phyloP scores from a whole-genome alignment of 35 echinoderm and acorn worm genomes.

The Apostichopus japonicus region DNA sequence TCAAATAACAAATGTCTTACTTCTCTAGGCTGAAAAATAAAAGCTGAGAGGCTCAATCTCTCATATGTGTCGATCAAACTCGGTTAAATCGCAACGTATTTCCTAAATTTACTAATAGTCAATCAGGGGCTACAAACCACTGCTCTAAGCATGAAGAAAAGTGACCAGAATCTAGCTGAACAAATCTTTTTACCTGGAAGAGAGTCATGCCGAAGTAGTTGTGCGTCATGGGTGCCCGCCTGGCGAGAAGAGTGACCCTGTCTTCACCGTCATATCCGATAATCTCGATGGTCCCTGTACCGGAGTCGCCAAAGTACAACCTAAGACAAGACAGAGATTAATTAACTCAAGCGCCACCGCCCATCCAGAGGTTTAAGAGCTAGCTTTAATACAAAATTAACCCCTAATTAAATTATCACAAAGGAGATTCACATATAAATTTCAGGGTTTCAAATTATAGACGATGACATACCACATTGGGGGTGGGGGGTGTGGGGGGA shows the following conservation, averaged over 20 bases:
- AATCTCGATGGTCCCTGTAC: conserved; percentile 55
- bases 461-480: too few species aligned
- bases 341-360: too few species aligned
- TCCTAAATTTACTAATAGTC: not conserved
- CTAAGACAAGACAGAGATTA: conserved; percentile 32
- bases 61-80: too few species aligned
- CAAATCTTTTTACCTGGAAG: conserved; percentile 67
- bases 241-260: conserved; percentile 39
- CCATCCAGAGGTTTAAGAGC: too few species aligned
- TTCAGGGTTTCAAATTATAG: too few species aligned
- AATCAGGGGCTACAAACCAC: not conserved
- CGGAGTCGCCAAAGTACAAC: conserved; percentile 74
- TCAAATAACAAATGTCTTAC: not conserved
- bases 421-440: too few species aligned
- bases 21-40: too few species aligned
- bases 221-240: conserved; percentile 16
- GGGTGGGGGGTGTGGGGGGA: too few species aligned
- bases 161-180: too few species aligned
- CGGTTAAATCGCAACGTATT: not conserved
- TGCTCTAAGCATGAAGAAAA: not conserved
- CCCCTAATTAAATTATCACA: too few species aligned
- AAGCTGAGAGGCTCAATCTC: too few species aligned
- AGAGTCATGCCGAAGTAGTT: conserved; percentile 75
- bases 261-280: conserved; percentile 74
- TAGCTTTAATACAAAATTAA: too few species aligned